Evolutionary conservation across 1,140 invertebrate genomes (phyloP).

Genomic region (Onthophagus taurus): DNA sequence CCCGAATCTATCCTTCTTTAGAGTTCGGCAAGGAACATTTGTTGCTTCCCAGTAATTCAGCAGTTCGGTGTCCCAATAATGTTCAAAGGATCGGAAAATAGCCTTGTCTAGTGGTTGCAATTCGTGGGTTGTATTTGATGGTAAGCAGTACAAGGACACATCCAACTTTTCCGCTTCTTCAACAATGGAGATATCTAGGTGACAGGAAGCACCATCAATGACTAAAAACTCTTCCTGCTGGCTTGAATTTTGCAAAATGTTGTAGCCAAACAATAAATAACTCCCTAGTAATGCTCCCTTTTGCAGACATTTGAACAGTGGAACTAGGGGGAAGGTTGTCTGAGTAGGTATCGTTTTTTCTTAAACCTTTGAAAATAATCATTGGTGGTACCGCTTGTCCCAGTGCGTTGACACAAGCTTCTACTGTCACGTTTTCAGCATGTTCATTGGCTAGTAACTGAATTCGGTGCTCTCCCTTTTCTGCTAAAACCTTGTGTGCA

Average conservation of each 20-base stretch:
- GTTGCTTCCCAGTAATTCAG: background rate
- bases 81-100: conserved; percentile 1
- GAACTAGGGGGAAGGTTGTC: conserved; percentile 16
- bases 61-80: background rate
- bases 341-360: conserved; percentile 15
- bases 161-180: no score
- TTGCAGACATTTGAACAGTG: background rate
- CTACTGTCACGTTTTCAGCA: conserved; percentile 27
- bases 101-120: conserved; percentile 11
- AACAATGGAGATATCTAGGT: no score
- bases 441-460: conserved; percentile 28
- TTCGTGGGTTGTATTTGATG: conserved; percentile 8
- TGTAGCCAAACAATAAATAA: background rate
- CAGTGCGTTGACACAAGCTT: conserved; percentile 31
- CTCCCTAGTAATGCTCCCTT: conserved; percentile 9
- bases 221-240: no score
- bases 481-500: conserved; percentile 29
- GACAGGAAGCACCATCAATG: no score
- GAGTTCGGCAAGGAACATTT: background rate
- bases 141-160: conserved; percentile 1
- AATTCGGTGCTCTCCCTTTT: conserved; percentile 34
- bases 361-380: conserved; percentile 29
- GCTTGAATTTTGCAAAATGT: no score
- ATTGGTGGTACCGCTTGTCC: conserved; percentile 29
- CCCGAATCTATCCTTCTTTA: background rate